Evolutionary conservation across 2,888 invertebrate species (phyloP), one percentile per base, ranked within the genome.

Genomic region (Limnephilus lunatus): DNA sequence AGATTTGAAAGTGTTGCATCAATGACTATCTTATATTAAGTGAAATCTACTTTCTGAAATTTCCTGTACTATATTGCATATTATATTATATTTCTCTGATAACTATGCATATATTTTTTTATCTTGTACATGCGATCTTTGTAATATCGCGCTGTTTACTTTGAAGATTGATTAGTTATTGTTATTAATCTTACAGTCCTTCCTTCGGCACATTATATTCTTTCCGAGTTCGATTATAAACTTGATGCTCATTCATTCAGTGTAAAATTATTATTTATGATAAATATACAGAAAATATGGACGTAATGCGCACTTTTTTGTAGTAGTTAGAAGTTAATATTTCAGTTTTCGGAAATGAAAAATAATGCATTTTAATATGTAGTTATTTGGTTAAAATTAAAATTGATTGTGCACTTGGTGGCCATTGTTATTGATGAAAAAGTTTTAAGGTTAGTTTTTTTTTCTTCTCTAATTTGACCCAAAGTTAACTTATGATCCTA

Each of bases 21-120:
- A 48, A 90, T 44, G 89, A 92, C 85, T 92, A 92, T 92, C 92
- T 88, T 92, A 92, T 90, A 85, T 83, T 92, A 90, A 92, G 90
- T 88, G 88, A 90, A 90, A 31, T 25, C 83, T 92, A 90, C 44
- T 88, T 92, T 90, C 90, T 90, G 81, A 90, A 31, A 83, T 90
- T 90, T 32, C 39, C 31, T 90, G 81, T 92, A 92, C 35, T 90
- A 89, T 88, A 88, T 90, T 48, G n/a, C 90, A 86, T 85, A 91
- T 44, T 86, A 89, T 89, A 87, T 89, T 91, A 92, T 91, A 91
- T 92, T 92, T 92, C 92, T 92, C 92, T 91, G 90, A 91, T 88
- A 90, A 90, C 90, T 90, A 81, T 90, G 87, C 68, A 81, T 91
- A 89, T 89, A 91, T 83, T 91, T 91, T 91, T 91, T 68, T 81